These are phyloP conservation scores for Mareca strepera DNA, from an alignment of 2,797 vertebrate genomes.

Conservation along the genomic window DNA sequence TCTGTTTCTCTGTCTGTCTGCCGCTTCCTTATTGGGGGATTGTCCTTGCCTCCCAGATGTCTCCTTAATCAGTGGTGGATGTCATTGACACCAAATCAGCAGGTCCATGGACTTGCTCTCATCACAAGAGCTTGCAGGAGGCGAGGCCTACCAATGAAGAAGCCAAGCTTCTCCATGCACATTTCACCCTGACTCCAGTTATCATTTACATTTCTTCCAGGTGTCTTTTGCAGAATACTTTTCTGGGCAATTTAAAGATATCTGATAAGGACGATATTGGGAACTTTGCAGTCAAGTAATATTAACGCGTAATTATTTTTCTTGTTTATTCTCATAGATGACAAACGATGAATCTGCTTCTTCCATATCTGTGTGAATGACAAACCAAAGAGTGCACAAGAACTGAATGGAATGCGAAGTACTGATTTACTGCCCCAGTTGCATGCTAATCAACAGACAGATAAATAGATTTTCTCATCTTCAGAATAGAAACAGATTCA, in stretches of 20 bases:
- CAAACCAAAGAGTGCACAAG: not conserved
- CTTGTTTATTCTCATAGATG: conserved; percentile 67
- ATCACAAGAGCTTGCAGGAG: not conserved
- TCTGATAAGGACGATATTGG: not conserved
- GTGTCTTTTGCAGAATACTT: not conserved
- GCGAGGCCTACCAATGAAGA: not conserved
- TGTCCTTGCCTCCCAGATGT: no score
- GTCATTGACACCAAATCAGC: not conserved
- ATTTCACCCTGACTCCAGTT: not conserved
- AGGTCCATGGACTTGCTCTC: not conserved
- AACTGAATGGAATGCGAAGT: not conserved
- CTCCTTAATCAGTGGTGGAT: not conserved
- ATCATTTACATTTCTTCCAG: not conserved
- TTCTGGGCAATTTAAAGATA: not conserved
- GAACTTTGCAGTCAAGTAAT: not conserved
- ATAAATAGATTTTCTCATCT: not conserved
- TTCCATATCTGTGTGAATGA: not conserved
- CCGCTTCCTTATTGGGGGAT: no score
- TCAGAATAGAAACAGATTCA: not conserved
- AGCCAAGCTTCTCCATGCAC: not conserved
- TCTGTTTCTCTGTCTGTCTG: no score
- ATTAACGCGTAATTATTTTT: not conserved
- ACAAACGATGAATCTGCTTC: conserved; percentile 58
- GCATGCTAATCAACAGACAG: not conserved
- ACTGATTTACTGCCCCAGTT: not conserved